Evolutionary conservation across 2,797 vertebrate genomes (phyloP).

Genomic region (Tokudaia tokunoshimensis): DNA sequence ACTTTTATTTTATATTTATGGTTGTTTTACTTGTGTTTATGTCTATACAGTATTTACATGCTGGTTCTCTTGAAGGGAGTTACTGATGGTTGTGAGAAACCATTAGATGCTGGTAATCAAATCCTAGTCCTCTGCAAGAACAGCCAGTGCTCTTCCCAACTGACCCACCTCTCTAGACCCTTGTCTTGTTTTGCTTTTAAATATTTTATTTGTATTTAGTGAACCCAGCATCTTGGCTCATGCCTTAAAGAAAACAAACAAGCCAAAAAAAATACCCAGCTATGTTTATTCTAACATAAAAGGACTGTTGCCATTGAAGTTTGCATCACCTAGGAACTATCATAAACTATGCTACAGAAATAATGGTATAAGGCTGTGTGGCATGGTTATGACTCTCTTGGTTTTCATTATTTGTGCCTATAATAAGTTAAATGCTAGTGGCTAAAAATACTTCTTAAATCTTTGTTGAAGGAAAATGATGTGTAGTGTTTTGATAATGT

Average conservation of each 20-base stretch:
- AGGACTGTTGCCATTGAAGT: not conserved
- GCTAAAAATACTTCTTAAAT: not conserved
- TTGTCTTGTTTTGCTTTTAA: not conserved
- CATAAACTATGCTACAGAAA: not conserved
- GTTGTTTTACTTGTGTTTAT: not conserved
- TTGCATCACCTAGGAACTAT: not conserved
- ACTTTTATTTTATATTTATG: not conserved
- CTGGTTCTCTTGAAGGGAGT: not conserved
- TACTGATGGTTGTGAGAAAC: not conserved
- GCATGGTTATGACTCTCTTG: not conserved
- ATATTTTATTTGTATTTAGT: not conserved
- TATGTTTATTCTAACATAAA: not conserved
- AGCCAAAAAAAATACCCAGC: not conserved
- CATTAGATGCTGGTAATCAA: not conserved
- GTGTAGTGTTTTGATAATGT: not conserved
- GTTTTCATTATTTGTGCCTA: not conserved
- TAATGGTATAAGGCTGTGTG: not conserved
- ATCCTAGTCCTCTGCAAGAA: not conserved
- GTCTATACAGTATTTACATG: not conserved
- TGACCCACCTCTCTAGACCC: not conserved
- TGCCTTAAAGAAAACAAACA: not conserved
- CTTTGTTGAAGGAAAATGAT: not conserved
- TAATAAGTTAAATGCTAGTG: not conserved
- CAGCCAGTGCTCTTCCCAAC: not conserved
- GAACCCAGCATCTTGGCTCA: not conserved